Base-by-base conservation (phyloP, 92 coral and sea anemone species). In the Micromussa lordhowensis region DNA sequence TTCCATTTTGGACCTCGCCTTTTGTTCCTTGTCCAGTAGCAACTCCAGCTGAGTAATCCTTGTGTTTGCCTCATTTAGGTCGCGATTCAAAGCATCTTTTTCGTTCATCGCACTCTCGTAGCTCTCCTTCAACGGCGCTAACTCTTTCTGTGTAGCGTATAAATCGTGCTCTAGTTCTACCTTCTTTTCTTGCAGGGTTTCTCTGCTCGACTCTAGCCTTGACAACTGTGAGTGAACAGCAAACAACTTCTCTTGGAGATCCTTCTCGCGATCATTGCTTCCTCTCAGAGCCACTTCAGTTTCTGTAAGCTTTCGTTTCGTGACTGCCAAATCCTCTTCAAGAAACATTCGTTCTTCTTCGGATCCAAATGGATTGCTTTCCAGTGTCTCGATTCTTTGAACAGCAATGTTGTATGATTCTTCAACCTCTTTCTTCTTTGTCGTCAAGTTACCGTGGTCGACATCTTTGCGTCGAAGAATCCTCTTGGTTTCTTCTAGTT, bases 81-180 rank as follows among this genome's bases (percentile, higher is more conserved):
- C 94, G 19, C 54, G 72, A 40, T 79, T 86, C 44, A 94, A 75
- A 55, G 89, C 81, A 69, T 95, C 95, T 66, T 91, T 90, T 86
- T 95, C 95, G 77, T 87, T 92, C 91, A 92, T 85, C 24, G 96
- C 91, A 21, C 86, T 76, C 64, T 95, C 90, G 77, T 91, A 95
- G 54, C 95, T 90, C 68, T 92, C 94, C 83, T 93, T 95, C 54
- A 95, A 75, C 2, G 98, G 96, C 24, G 36, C 68, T 9, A 95
- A 84, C 58, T 95, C 98, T 86, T 89, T 93, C 77, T 95, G 96
- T 35, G 91, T 91, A 19, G 95, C 89, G 57, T 86, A 91, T 30
- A 95, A 91, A 68, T 95, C 98, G 31, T 94, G 93, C 89, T 95
- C 95, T 34, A 95, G 88, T 38, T 95, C 98, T 13, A 82, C 84